Evolutionary conservation across 2,113 vertebrate genomes (phyloP).

Genomic region (Pachypanchax playfairii): DNA sequence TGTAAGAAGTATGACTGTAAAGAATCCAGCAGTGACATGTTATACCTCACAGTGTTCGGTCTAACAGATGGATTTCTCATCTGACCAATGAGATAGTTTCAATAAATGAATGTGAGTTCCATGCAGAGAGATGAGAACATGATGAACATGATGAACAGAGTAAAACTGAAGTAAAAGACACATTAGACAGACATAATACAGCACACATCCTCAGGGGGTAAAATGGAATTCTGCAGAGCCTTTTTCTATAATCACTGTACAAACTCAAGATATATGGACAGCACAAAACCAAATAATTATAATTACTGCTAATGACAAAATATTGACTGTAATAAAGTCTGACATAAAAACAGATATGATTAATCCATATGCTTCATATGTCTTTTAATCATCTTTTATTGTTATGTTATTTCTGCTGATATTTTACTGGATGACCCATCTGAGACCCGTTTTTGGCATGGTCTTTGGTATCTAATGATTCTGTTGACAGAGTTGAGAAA

Average conservation of each 20-base stretch:
- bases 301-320: too few species aligned
- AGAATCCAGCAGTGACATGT: constrained; percentile 4
- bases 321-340: too few species aligned
- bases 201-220: background rate
- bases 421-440: too few species aligned
- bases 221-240: background rate
- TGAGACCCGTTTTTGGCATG: too few species aligned
- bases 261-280: too few species aligned
- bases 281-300: too few species aligned
- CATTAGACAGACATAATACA: background rate
- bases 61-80: constrained; percentile 28
- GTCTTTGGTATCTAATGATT: too few species aligned
- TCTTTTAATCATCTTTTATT: too few species aligned
- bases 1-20: background rate
- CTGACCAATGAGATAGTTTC: constrained; percentile 8
- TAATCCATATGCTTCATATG: too few species aligned
- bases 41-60: constrained; percentile 7
- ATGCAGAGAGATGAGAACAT: constrained; percentile 20
- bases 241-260: background rate
- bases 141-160: background rate
- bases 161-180: background rate
- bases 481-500: too few species aligned
- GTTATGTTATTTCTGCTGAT: too few species aligned
- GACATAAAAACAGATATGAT: too few species aligned
- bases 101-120: constrained; percentile 26